These are phyloP conservation scores for Trachemys scripta DNA, from an alignment of 2,113 vertebrate genomes.

Conservation along the genomic window DNA sequence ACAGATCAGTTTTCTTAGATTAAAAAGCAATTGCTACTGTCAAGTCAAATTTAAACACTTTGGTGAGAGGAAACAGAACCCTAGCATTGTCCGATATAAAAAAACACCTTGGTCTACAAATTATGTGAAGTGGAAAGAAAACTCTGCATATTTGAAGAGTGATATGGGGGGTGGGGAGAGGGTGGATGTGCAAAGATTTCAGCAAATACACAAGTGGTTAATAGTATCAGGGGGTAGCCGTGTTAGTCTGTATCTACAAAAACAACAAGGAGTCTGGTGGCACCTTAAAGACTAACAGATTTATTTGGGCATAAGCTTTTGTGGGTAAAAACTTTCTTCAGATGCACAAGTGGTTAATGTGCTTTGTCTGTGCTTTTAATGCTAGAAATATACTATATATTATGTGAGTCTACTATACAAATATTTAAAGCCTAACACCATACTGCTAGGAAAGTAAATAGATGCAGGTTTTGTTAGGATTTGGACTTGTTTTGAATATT, in stretches of 20 bases:
- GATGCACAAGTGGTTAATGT: not conserved
- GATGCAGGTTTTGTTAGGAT: not conserved
- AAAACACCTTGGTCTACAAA: conserved; percentile 63
- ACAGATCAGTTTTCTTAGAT: conserved; percentile 85
- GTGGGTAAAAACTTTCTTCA: no score
- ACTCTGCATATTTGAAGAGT: not conserved
- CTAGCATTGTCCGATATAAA: conserved; percentile 63
- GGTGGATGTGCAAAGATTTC: not conserved
- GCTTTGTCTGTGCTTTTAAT: not conserved
- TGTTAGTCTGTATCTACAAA: no score
- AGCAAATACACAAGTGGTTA: not conserved
- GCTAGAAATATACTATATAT: not conserved
- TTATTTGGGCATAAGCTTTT: no score
- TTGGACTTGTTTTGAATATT: not conserved
- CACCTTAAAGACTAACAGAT: no score
- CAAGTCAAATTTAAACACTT: conserved; percentile 81
- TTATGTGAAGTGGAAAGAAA: conserved; percentile 48
- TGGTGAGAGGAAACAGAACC: conserved; percentile 70
- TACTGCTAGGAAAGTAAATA: not conserved
- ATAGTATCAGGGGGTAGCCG: not conserved
- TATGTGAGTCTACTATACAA: not conserved
- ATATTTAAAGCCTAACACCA: not conserved
- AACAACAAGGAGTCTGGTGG: no score
- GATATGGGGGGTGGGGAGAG: not conserved
- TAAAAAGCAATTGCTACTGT: conserved; percentile 86